Evolutionary conservation across 53 echinoderm and acorn worm species (phyloP).

Genomic region (Patiria pectinifera): DNA sequence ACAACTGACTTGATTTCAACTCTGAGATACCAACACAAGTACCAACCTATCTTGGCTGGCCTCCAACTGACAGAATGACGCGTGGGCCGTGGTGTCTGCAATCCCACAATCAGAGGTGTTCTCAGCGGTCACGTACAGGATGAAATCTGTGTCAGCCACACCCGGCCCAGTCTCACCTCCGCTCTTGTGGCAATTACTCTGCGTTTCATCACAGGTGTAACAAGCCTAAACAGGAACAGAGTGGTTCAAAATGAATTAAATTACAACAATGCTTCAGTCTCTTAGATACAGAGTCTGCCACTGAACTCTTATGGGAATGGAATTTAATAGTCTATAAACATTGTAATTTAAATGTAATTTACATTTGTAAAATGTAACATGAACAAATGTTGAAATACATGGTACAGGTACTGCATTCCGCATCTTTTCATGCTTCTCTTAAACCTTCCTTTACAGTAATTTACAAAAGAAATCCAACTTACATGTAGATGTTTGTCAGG

Average conservation of each 20-base stretch:
- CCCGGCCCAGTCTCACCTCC: slow-evolving; percentile 73
- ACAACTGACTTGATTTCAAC: background rate
- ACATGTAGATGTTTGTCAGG: slow-evolving; percentile 79
- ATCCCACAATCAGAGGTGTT: slow-evolving; percentile 70
- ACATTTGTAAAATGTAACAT: no score
- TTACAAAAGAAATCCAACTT: background rate
- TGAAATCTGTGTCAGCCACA: slow-evolving; percentile 80
- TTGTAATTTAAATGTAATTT: background rate
- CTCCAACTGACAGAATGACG: slow-evolving; percentile 91
- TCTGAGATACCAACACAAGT: background rate
- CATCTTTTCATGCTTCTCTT: no score
- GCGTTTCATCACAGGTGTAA: slow-evolving; percentile 76
- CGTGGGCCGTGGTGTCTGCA: slow-evolving; percentile 88
- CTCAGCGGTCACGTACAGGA: slow-evolving; percentile 86
- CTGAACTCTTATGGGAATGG: background rate
- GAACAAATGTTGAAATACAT: no score
- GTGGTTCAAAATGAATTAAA: no score
- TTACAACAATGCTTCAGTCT: no score
- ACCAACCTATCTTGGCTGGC: slow-evolving; percentile 79
- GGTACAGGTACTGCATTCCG: no score
- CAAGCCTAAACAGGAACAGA: slow-evolving; percentile 65
- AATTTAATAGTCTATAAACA: no score
- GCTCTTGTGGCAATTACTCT: slow-evolving; percentile 60
- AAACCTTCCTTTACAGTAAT: no score
- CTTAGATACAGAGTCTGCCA: no score